Evolutionary conservation across 2,797 vertebrate species (phyloP).

Genomic region (Pipistrellus pipistrellus): DNA sequence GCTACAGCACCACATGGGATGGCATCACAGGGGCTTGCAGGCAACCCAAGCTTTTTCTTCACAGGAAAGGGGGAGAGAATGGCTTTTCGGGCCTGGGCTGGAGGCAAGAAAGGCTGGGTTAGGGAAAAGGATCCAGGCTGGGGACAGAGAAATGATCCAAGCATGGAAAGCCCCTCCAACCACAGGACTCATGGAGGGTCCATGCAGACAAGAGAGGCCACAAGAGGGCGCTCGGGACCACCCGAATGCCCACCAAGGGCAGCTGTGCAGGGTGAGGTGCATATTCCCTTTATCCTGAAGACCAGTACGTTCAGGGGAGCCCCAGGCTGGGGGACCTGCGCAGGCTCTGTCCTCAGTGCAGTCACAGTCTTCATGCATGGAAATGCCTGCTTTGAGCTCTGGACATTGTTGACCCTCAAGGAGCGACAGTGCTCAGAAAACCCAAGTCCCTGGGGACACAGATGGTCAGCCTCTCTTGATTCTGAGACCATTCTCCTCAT

Average conservation of each 20-base stretch:
- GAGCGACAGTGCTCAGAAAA: not conserved
- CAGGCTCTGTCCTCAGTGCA: not conserved
- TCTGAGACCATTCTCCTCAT: not conserved
- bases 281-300: not conserved
- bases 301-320: not conserved
- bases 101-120: not conserved
- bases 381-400: conserved; percentile 6
- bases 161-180: not conserved
- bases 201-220: conserved; percentile 50
- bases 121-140: not conserved
- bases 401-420: not conserved
- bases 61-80: not conserved
- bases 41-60: not conserved
- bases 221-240: conserved; percentile 72
- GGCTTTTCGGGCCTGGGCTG: not conserved
- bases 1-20: fast-evolving
- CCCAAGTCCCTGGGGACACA: not conserved
- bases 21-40: not conserved
- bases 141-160: not conserved
- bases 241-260: not conserved
- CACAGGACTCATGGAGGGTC: not conserved
- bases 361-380: not conserved
- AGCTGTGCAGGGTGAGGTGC: not conserved
- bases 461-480: not conserved
- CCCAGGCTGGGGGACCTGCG: not conserved